Evolutionary conservation across 2,888 invertebrate species (phyloP), one percentile per base, ranked within the genome.

Genomic region (Nemapogon koenigi): DNA sequence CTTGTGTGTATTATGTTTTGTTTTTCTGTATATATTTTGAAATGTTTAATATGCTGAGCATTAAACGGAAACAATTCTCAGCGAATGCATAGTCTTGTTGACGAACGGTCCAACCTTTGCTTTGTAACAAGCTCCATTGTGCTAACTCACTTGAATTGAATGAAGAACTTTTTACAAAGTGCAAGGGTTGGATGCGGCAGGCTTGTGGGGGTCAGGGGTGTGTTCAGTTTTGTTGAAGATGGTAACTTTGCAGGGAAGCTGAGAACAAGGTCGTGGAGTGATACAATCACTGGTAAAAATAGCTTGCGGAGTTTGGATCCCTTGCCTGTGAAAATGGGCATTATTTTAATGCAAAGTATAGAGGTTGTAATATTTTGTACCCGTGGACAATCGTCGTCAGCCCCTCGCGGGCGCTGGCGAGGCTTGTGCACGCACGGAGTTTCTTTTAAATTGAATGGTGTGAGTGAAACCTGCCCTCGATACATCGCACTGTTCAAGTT

Each of bases 311-410:
- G 73, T 70, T 73, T 69, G 75, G 72, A 75, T 75, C 75, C 78
- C 76, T 78, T 79, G 78, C 80, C 80, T 80, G 81, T 83, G 85
- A 87, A 87, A 88, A 88, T 86, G 85, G 86, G 87, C 89, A 89
- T 90, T 89, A 89, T 84, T 90, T 90, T 89, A 86, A 87, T 90
- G 90, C 90, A 90, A 90, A 90, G 90, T 90, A 89, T 89, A 89
- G 89, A 89, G 86, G 88, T 89, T 88, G 88, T 88, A 87, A 78
- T 71, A 66, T 60, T 75, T 70, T 69, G 62, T 75, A 72, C 59
- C 7, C 16, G 27, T 27, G 27, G 13, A n/a, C 37, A 3, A 11
- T 6, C 3, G 35, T 22, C 4, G 8, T 28, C 11, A 10, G 11
- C 28, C 14, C 6, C 8, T 6, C 8, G 22, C 22, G 22, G 6